Evolutionary conservation across 2,797 vertebrate species (phyloP).

Genomic region (Xiphophorus birchmanni): DNA sequence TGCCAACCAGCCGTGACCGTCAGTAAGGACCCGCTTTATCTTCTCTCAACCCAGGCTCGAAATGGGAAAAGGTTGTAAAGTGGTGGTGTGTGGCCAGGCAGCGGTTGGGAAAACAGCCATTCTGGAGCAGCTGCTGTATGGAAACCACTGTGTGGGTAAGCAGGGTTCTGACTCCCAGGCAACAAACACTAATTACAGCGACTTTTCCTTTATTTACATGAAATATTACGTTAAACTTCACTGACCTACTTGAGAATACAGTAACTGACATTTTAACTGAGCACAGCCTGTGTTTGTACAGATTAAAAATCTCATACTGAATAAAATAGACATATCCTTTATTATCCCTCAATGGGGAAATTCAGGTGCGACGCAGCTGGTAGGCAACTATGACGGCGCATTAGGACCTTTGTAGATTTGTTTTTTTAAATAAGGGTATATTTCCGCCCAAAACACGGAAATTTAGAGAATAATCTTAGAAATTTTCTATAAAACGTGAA

Average conservation of each 20-base stretch:
- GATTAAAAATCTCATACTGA: neutral
- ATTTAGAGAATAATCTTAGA: no score
- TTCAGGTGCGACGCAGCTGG: neutral
- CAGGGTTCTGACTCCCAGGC: neutral
- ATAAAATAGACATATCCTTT: neutral
- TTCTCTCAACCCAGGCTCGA: constrained; percentile 22
- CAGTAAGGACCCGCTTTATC: neutral
- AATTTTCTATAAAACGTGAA: no score
- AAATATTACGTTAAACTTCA: neutral
- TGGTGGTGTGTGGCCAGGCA: constrained; percentile 92
- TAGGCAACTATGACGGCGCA: no score
- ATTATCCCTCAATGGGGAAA: neutral
- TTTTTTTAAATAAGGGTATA: no score
- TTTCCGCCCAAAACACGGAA: no score
- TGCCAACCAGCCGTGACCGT: neutral
- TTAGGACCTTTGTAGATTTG: no score
- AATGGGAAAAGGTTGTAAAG: constrained; percentile 95
- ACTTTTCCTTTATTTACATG: neutral
- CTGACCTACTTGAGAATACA: neutral
- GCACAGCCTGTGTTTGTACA: neutral
- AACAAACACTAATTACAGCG: neutral
- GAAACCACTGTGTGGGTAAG: constrained; percentile 88
- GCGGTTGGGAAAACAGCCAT: constrained; percentile 95
- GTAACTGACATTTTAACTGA: neutral
- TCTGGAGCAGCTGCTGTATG: constrained; percentile 93